A percentile compares a stretch with the other conserved stretches of the same genome.
Conservation (phyloP, 1,140 invertebrate species). For the Euglossa dilemma region DNA sequence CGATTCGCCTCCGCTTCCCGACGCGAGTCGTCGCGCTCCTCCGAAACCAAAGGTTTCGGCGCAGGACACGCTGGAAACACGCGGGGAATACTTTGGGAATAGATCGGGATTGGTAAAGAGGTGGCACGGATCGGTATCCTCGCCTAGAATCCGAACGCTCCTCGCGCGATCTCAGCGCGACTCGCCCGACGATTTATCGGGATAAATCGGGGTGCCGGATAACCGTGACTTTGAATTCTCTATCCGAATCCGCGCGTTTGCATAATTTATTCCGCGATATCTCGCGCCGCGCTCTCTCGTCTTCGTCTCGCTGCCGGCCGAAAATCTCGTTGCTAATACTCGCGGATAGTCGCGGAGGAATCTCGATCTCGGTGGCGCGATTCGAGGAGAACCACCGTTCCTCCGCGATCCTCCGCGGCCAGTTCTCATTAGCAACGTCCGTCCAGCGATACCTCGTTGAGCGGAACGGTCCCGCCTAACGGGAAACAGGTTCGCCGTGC, state of each 20-base stretch:
- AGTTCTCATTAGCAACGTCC: background rate
- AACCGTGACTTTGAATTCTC: conserved; percentile 9
- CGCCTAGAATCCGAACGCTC: too few species aligned
- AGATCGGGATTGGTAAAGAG: background rate
- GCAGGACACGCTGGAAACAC: too few species aligned
- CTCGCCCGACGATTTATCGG: background rate
- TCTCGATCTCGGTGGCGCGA: too few species aligned
- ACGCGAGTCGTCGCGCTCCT: too few species aligned
- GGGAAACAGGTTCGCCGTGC: conserved; percentile 36
- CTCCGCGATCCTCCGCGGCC: too few species aligned
- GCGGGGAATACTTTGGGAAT: too few species aligned
- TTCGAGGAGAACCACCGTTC: too few species aligned
- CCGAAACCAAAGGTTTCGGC: too few species aligned
- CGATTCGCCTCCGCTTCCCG: background rate
- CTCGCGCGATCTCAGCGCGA: background rate
- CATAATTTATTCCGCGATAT: conserved; percentile 2
- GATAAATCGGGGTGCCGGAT: background rate
- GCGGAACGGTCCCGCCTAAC: conserved; percentile 29
- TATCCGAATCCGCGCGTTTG: conserved; percentile 1
- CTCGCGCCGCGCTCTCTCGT: background rate
- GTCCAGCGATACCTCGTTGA: background rate
- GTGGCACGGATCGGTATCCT: too few species aligned
- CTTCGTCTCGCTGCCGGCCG: too few species aligned
- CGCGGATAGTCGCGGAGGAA: too few species aligned
- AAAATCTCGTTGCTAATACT: too few species aligned